A percentile compares a stretch with the other conserved stretches of the same genome.
phyloP scores from a whole-genome alignment of 2,888 invertebrate species.

The Parnassius apollo region DNA sequence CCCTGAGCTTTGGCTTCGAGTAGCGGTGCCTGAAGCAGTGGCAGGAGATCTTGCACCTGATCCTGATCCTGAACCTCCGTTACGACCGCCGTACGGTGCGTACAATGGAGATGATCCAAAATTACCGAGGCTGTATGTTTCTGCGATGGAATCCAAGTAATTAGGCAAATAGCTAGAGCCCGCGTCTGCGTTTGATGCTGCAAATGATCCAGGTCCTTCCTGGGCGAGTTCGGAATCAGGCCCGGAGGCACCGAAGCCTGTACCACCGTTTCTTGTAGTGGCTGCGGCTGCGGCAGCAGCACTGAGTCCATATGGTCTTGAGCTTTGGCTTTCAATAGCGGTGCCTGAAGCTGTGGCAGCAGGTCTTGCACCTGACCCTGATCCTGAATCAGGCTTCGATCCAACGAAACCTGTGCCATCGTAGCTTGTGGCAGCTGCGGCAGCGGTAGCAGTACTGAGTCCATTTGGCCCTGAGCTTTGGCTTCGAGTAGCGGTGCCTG shows the following conservation, averaged over 20 bases:
- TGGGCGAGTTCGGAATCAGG: neutral
- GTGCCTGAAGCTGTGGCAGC: conserved; percentile 4
- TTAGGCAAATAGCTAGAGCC: too few relatives aligned
- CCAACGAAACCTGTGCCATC: neutral
- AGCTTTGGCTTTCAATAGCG: conserved; percentile 1
- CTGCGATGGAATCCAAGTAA: too few relatives aligned
- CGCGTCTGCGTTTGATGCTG: too few relatives aligned
- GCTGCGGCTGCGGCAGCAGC: conserved; percentile 5
- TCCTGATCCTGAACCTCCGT: neutral
- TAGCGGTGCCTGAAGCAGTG: too few relatives aligned
- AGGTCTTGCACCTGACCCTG: conserved; percentile 6
- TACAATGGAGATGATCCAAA: too few relatives aligned
- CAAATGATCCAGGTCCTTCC: too few relatives aligned
- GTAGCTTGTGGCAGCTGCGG: conserved; percentile 14
- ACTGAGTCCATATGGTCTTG: conserved; percentile 1
- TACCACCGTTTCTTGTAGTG: conserved; percentile 10
- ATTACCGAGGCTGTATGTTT: too few relatives aligned
- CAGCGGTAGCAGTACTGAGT: conserved; percentile 10
- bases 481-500: too few relatives aligned
- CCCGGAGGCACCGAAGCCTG: neutral
- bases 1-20: too few relatives aligned
- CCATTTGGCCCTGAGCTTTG: neutral
- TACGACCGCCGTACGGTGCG: too few relatives aligned
- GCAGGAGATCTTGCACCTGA: neutral
- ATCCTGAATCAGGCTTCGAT: neutral